Evolutionary conservation across 2,888 invertebrate genomes (phyloP).

Genomic region (Pecten maximus): DNA sequence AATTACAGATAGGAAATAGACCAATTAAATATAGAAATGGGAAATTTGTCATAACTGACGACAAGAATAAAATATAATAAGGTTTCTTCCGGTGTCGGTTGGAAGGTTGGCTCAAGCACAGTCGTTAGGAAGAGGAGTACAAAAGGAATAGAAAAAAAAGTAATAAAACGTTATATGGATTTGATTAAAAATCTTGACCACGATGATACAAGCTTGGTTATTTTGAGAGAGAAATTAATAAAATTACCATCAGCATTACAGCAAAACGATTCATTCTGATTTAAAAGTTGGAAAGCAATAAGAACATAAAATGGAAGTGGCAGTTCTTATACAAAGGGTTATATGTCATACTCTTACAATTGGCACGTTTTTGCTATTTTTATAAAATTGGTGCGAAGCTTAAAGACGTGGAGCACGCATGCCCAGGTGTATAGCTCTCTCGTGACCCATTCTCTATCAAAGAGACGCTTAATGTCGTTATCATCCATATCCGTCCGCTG

Average conservation of each 20-base stretch:
- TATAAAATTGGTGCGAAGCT: neutral
- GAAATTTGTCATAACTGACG: neutral
- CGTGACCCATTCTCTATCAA: neutral
- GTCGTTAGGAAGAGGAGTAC: neutral
- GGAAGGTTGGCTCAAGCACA: neutral
- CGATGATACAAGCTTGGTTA: neutral
- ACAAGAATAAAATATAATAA: neutral
- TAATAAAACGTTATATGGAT: neutral
- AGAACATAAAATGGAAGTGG: neutral
- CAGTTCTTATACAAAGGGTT: neutral
- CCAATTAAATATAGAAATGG: slow-evolving; percentile 1
- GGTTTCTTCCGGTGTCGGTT: neutral
- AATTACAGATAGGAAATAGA: neutral
- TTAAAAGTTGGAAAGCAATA: neutral
- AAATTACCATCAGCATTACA: neutral
- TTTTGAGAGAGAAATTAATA: neutral
- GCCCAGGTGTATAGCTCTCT: neutral
- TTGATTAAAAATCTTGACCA: neutral
- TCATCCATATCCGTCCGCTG: neutral
- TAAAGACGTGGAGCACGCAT: neutral
- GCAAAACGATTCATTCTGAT: neutral
- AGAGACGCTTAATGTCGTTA: neutral
- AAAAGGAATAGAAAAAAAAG: neutral
- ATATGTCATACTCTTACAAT: neutral
- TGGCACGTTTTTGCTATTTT: neutral